These are phyloP conservation scores for Coregonus sp. DNA, from an alignment of 2,797 vertebrate species.

Conservation along the genomic window DNA sequence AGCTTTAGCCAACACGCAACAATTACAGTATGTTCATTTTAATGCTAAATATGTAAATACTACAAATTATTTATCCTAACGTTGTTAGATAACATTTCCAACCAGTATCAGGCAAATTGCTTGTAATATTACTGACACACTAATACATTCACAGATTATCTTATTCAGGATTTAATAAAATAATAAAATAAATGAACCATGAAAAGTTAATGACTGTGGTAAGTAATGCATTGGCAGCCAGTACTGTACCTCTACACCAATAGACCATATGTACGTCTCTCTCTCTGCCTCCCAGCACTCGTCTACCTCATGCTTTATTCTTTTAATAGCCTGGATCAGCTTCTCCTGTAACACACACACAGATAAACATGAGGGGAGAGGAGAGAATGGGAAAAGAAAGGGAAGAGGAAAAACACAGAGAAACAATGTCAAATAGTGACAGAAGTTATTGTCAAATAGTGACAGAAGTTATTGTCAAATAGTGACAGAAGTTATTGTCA, in stretches of 20 bases:
- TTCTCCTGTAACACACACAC: slow-evolving; percentile 66
- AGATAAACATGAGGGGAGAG: slow-evolving; percentile 5
- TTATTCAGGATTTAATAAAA: not conserved
- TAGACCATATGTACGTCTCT: slow-evolving; percentile 63
- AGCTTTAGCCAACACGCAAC: not conserved
- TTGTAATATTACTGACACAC: not conserved
- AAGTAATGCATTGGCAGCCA: slow-evolving; percentile 11
- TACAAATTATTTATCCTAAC: not conserved
- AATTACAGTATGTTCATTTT: no score
- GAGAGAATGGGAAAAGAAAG: not conserved
- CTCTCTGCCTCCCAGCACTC: slow-evolving; percentile 74
- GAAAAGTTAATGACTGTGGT: not conserved
- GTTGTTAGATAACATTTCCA: not conserved
- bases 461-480: no score
- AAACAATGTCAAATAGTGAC: no score
- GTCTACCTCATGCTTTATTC: slow-evolving; percentile 77
- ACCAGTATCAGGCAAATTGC: not conserved
- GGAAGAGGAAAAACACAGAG: slow-evolving; percentile 1
- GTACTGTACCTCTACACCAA: slow-evolving; percentile 70
- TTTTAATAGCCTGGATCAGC: slow-evolving; percentile 79
- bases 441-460: no score
- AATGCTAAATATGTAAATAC: no score
- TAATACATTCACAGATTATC: slow-evolving; percentile 6
- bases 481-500: no score
- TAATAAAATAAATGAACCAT: not conserved